phyloP scores from a whole-genome alignment of 2,113 vertebrate species.

The Carassius gibelio region DNA sequence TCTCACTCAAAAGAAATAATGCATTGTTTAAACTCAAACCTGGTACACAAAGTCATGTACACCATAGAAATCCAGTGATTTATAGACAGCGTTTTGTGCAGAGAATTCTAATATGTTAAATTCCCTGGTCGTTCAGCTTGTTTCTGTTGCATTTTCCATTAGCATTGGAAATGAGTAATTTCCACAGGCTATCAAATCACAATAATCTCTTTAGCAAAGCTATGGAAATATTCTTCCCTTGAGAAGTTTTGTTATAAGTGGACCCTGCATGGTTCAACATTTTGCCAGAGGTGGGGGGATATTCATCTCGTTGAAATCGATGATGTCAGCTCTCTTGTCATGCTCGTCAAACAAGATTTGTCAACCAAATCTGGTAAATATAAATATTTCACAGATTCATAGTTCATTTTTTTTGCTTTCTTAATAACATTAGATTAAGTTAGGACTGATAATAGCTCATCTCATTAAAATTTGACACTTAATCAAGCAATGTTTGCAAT shows the following conservation, averaged over 20 bases:
- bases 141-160: slow-evolving; percentile 37
- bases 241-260: slow-evolving; percentile 40
- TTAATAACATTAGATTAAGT: slow-evolving; percentile 53
- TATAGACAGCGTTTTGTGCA: neutral
- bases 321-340: slow-evolving; percentile 38
- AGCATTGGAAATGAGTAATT: slow-evolving; percentile 40
- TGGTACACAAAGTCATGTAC: neutral
- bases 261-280: neutral
- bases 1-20: neutral
- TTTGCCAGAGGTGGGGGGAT: slow-evolving; percentile 22
- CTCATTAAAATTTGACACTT: slow-evolving; percentile 61
- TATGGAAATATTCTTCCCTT: slow-evolving; percentile 34
- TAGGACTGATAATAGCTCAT: slow-evolving; percentile 57
- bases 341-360: neutral
- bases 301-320: slow-evolving; percentile 37
- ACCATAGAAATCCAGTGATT: neutral
- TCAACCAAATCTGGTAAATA: slow-evolving; percentile 36
- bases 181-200: slow-evolving; percentile 38
- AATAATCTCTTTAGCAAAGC: slow-evolving; percentile 43
- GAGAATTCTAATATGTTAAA: neutral
- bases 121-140: slow-evolving; percentile 10
- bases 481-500: slow-evolving; percentile 57
- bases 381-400: slow-evolving; percentile 41
- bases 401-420: slow-evolving; percentile 43
- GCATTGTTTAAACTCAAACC: neutral